A percentile compares a stretch with the other conserved stretches of the same genome.
phyloP scores from a whole-genome alignment of 2,888 invertebrate genomes.

The Perithous albicinctus region DNA sequence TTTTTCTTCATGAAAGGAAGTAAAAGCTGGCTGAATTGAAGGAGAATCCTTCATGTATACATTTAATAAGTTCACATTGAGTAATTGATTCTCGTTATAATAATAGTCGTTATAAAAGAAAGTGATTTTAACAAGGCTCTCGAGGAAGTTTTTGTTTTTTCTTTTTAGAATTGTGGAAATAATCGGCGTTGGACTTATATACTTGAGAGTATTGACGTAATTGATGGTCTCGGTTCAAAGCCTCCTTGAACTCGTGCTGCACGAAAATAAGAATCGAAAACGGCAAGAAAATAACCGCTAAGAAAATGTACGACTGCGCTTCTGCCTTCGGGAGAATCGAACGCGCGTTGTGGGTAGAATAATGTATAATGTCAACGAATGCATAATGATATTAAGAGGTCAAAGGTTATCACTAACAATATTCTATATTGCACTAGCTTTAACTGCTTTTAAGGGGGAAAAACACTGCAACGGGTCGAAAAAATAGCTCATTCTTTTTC shows the following conservation, averaged over 20 bases:
- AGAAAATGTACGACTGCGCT: background rate
- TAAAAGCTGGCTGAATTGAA: too few relatives aligned
- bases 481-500: too few relatives aligned
- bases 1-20: too few relatives aligned
- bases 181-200: background rate
- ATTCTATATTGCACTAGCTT: slow-evolving; percentile 20
- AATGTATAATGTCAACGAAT: slow-evolving; percentile 64
- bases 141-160: background rate
- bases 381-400: slow-evolving; percentile 69
- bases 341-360: background rate
- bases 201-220: background rate
- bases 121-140: background rate
- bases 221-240: background rate
- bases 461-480: too few relatives aligned
- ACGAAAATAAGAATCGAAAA: background rate
- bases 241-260: background rate
- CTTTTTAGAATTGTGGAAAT: background rate
- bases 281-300: background rate
- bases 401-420: slow-evolving; percentile 61
- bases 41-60: too few relatives aligned
- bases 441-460: too few relatives aligned
- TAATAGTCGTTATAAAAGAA: background rate
- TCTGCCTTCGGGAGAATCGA: background rate
- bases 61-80: background rate
- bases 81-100: background rate